A percentile compares a stretch with the other conserved stretches of the same genome.
Conservation (phyloP, 2,797 vertebrate genomes). For the Etheostoma perlongum region DNA sequence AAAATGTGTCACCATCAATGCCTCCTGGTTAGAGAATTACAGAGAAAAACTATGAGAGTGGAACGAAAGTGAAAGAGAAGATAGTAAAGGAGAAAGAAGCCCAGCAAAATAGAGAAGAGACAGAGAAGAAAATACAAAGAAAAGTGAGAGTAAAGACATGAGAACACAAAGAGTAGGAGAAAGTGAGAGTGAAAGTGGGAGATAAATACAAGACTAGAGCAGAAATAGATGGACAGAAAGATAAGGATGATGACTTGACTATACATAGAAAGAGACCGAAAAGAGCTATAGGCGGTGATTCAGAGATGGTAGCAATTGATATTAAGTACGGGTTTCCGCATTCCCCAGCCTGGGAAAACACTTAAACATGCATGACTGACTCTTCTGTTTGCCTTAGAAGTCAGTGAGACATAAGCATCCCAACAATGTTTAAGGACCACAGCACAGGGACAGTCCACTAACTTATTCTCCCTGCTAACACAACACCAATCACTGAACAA, state of each 20-base stretch:
- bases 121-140: too few species aligned
- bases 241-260: not conserved
- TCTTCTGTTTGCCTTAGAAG: conserved; percentile 3
- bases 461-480: not conserved
- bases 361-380: conserved; percentile 18
- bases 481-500: not conserved
- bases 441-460: not conserved
- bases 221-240: conserved; percentile 1
- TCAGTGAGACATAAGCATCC: not conserved
- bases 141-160: not conserved
- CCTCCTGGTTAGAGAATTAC: not conserved
- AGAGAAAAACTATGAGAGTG: not conserved
- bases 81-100: not conserved
- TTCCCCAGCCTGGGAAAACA: conserved; percentile 34
- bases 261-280: not conserved
- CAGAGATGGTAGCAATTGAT: conserved; percentile 18
- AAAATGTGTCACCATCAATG: too few species aligned
- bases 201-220: not conserved
- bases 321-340: not conserved
- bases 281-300: conserved; percentile 1
- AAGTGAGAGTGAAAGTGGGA: not conserved
- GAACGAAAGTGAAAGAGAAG: not conserved
- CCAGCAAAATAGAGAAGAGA: too few species aligned
- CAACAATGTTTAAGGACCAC: not conserved
- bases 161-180: not conserved